Base-by-base conservation (phyloP, 2,113 vertebrate genomes). In the Philantomba maxwellii region DNA sequence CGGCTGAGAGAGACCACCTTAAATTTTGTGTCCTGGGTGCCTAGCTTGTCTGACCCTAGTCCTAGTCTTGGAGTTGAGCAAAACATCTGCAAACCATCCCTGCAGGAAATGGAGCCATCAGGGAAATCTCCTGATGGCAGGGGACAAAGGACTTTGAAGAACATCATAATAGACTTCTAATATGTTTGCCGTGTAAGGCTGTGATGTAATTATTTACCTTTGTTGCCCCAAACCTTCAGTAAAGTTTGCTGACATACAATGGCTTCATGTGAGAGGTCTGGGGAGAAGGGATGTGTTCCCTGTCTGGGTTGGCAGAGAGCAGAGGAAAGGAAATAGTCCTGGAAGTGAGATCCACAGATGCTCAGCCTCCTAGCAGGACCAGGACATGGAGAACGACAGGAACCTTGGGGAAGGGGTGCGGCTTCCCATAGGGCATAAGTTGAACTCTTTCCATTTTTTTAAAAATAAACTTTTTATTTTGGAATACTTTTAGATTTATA, bases 401-500 rank as follows among this genome's bases (percentile, higher is more conserved):
- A 75, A 39, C 36, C 9, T 33, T 57, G 28, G 36, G 53, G 36
- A n/a, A 83, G 73, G 4, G 49, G 33, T 11, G 6, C n/a, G 11
- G 9, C 45, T 94, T 89, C 30, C 60, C 21, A 3, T 2, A 25
- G 9, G 15, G 3, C 30, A 51, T 16, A 85, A 21, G 17, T n/a
- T 21, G 77, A 70, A 47, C 28, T 91, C 55, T 70, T 84, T 60
- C 45, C 21, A 62, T 19, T 60, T 49, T 47, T 55, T 86, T 3
- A 9, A 30, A 36, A 70, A 49, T 58, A 49, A 39, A 13, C 33
- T 28, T 84, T 91, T 73, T 17, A 75, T 47, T 94, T 87, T 92
- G 45, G 73, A 51, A 77, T 78, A 70, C 47, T 33, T 93, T 49
- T 47, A 55, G 45, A 70, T 77, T 58, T 95, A 89, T 14, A 45